Evolutionary conservation across 2,888 invertebrate genomes (phyloP).

Genomic region (Iselma pallidipennis): DNA sequence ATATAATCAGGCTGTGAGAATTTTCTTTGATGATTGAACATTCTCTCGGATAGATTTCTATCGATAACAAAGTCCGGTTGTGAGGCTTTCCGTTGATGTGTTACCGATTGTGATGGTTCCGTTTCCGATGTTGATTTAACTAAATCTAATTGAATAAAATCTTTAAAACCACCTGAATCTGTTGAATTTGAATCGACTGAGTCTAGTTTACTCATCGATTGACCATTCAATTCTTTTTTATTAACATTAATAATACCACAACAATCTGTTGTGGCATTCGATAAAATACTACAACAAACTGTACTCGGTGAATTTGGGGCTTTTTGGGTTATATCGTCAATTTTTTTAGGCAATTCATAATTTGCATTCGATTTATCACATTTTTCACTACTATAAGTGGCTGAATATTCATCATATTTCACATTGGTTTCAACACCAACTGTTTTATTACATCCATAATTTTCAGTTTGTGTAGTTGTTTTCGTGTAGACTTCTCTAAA

Average conservation of each 20-base stretch:
- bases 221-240: constrained; percentile 50
- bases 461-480: constrained; percentile 10
- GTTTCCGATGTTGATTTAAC: constrained; percentile 30
- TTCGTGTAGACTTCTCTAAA: constrained; percentile 26
- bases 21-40: constrained; percentile 46
- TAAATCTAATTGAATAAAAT: constrained; percentile 52
- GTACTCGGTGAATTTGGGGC: constrained; percentile 55
- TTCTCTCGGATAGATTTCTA: constrained; percentile 39
- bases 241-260: constrained; percentile 53
- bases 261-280: constrained; percentile 55
- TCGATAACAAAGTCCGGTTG: constrained; percentile 49
- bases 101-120: constrained; percentile 21
- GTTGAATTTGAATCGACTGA: constrained; percentile 56
- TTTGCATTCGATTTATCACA: constrained; percentile 46
- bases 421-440: constrained; percentile 32
- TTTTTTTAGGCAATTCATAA: constrained; percentile 40
- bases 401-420: constrained; percentile 37
- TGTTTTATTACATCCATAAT: constrained; percentile 22
- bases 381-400: constrained; percentile 45
- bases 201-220: constrained; percentile 52
- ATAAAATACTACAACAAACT: constrained; percentile 55
- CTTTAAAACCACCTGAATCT: constrained; percentile 57
- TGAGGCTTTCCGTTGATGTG: constrained; percentile 50
- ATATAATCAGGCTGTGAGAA: constrained; percentile 47
- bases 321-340: constrained; percentile 41